Base-by-base conservation (phyloP, 2,888 invertebrate species). In the Girardia tigrina region DNA sequence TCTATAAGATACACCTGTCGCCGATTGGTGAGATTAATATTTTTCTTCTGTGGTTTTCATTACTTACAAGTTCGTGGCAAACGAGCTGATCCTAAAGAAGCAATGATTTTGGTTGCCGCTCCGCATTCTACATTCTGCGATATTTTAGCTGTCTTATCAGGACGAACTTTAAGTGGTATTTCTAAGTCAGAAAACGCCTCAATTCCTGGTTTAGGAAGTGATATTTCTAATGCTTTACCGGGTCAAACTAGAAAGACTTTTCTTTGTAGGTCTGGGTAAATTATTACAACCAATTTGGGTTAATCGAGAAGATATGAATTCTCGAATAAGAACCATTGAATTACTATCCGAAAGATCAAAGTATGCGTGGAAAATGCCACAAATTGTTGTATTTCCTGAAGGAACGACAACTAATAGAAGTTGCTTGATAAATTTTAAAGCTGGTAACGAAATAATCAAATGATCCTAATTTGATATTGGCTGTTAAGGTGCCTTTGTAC, bases 371-470 rank as follows among this genome's bases (percentile, higher is more conserved):
- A 69, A 69, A 26, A 42, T 74, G 93, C 92, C 93, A 0, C 92
- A 92, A 87, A 89, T 94, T 74, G 88, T 93, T 77, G 92, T 95
- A 81, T 95, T 94, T 85, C 92, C 94, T 0, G 94, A 95, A 84
- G 94, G 94, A 72, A 95, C 95, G 0, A 94, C 94, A 84, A 93
- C 94, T 29, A 95, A 95, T 86, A 88, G 94, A 27, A 90, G 90
- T 0, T 92, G 92, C 81, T 86, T 95, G 80, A 85, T 87, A 70
- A 80, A 80, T 42, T 84, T 82, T 78, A 84, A 84, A 80, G 80
- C 80, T 79, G 84, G 84, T 83, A 77, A 70, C 77, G 56, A 14
- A 14, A 23, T 26, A 6, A 6, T 14, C 16, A 16, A 16, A 14
- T 42, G 42, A 70, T 12, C 20, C 6, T 71, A 71, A 12, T 71